Conservation (phyloP, 2,113 vertebrate species). For the Pungitius pungitius region DNA sequence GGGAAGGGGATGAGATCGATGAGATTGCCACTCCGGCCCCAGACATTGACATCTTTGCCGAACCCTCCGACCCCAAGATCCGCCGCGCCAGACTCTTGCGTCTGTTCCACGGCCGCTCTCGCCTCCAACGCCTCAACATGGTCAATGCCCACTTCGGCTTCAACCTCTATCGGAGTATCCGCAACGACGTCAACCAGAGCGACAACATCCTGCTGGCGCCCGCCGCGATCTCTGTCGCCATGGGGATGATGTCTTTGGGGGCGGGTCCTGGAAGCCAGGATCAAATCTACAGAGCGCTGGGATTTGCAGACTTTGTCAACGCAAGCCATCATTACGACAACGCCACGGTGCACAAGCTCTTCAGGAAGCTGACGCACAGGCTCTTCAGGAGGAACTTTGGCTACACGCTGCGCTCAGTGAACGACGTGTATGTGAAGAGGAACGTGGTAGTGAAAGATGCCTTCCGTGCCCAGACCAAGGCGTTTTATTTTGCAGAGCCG, state of each 20-base stretch:
- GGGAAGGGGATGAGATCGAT: conserved; percentile 85
- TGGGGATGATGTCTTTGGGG: conserved; percentile 94
- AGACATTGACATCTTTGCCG: conserved; percentile 82
- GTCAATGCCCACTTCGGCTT: conserved; percentile 93
- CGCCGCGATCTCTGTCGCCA: conserved; percentile 92
- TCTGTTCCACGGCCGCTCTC: conserved; percentile 90
- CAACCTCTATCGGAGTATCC: conserved; percentile 88
- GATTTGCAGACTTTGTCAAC: conserved; percentile 91
- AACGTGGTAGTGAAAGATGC: conserved; percentile 79
- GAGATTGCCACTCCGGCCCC: conserved; percentile 80
- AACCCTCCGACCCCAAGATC: conserved; percentile 81
- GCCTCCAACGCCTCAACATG: conserved; percentile 91
- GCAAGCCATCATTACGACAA: conserved; percentile 91
- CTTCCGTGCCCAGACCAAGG: conserved; percentile 85
- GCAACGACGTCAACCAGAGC: conserved; percentile 80
- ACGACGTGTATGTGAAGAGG: conserved; percentile 88
- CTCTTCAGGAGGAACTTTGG: conserved; percentile 96
- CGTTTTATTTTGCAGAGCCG: conserved; percentile 91
- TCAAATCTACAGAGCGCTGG: conserved; percentile 85
- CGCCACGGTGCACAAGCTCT: conserved; percentile 92
- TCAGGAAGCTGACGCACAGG: conserved; percentile 92
- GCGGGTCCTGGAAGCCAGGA: conserved; percentile 81
- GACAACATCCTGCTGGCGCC: conserved; percentile 95
- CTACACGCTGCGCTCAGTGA: conserved; percentile 90
- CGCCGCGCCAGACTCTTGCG: conserved; percentile 85